These are phyloP conservation scores for Tiliacea aurago DNA, from an alignment of 2,888 invertebrate genomes.

Conservation along the genomic window DNA sequence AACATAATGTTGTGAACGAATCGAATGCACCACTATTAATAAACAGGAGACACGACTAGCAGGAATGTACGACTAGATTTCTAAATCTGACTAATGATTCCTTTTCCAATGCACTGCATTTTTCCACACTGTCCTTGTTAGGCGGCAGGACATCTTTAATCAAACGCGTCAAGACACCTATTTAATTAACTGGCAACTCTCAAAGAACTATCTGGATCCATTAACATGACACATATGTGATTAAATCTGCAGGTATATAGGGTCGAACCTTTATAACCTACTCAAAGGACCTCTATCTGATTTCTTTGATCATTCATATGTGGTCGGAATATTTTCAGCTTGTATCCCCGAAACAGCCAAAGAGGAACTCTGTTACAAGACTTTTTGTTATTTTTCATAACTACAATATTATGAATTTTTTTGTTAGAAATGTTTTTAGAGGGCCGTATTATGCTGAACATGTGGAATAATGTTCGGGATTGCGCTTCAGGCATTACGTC, in stretches of 20 bases:
- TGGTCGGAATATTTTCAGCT: constrained; percentile 51
- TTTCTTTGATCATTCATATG: constrained; percentile 68
- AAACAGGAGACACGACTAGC: neutral
- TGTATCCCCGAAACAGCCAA: constrained; percentile 42
- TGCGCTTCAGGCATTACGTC: constrained; percentile 36
- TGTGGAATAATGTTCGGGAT: constrained; percentile 46
- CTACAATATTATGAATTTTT: constrained; percentile 49
- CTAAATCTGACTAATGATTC: constrained; percentile 7
- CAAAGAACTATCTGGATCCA: constrained; percentile 40
- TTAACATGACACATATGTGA: constrained; percentile 33
- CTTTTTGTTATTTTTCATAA: constrained; percentile 49
- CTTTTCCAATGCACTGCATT: neutral
- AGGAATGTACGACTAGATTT: neutral
- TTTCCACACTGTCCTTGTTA: constrained; percentile 22
- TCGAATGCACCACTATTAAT: neutral
- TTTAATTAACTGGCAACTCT: constrained; percentile 49
- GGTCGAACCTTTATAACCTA: constrained; percentile 10
- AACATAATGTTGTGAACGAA: neutral
- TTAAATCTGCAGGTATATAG: constrained; percentile 24
- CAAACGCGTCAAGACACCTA: constrained; percentile 2
- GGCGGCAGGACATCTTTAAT: constrained; percentile 30
- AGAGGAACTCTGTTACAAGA: constrained; percentile 40
- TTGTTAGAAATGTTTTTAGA: constrained; percentile 54
- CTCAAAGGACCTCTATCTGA: constrained; percentile 44
- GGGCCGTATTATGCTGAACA: constrained; percentile 47